Percentiles rank a stretch among this genome's conserved stretches.
These are phyloP conservation scores for Teleiodes luculella DNA, from an alignment of 2,888 invertebrate species.

Conservation along the genomic window DNA sequence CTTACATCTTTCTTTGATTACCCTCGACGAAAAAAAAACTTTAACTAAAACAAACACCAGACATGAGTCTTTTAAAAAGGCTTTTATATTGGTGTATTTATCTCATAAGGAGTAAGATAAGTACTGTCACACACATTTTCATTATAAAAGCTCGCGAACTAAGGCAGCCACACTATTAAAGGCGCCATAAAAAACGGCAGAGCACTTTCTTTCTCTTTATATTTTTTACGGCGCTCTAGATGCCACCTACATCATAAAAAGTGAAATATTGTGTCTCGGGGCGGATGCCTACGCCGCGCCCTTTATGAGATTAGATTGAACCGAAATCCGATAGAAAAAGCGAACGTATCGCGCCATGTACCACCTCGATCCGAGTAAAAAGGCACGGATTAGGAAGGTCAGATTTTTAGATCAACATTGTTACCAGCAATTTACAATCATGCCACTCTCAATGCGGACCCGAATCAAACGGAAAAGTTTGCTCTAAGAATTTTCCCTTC, in stretches of 20 bases:
- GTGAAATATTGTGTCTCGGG: conserved; percentile 70
- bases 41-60: no score
- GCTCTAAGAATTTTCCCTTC: neutral
- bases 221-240: conserved; percentile 63
- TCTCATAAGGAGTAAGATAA: neutral
- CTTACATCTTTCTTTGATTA: no score
- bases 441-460: neutral
- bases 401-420: neutral
- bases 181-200: conserved; percentile 53
- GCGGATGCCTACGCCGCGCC: conserved; percentile 57
- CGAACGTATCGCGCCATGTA: conserved; percentile 25
- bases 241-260: conserved; percentile 72
- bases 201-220: conserved; percentile 62
- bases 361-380: conserved; percentile 20
- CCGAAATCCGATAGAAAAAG: conserved; percentile 62
- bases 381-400: conserved; percentile 18
- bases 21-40: no score
- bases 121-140: neutral
- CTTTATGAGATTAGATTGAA: conserved; percentile 66
- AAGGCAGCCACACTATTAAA: conserved; percentile 56
- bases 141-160: conserved; percentile 34
- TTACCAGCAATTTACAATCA: conserved; percentile 12
- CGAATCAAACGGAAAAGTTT: neutral
- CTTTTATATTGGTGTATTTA: no score
- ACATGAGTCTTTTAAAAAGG: no score